These are phyloP conservation scores for Dendrocincla tyrannina DNA, from an alignment of 2,797 vertebrate genomes.

Conservation along the genomic window DNA sequence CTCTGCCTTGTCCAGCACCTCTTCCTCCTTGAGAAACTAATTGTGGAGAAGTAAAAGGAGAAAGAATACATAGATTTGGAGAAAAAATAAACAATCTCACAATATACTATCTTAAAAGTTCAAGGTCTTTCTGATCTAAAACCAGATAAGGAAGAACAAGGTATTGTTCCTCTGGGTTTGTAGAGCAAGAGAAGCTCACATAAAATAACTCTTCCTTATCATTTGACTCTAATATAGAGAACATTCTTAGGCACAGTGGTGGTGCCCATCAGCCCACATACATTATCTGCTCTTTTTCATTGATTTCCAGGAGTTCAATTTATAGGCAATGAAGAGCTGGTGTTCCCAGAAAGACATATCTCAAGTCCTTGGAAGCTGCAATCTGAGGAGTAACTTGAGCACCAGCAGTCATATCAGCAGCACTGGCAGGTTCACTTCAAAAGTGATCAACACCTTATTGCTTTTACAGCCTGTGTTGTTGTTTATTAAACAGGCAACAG, in stretches of 20 bases:
- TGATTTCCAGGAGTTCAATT: neutral
- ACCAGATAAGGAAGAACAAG: neutral
- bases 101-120: neutral
- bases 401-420: neutral
- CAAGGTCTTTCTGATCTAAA: neutral
- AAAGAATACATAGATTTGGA: neutral
- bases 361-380: neutral
- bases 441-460: neutral
- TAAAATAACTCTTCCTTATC: neutral
- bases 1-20: slow-evolving; percentile 48
- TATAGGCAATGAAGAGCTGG: neutral
- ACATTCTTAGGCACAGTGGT: neutral
- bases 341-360: neutral
- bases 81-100: neutral
- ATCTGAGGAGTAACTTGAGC: neutral
- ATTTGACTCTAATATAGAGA: neutral
- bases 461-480: neutral
- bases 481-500: neutral
- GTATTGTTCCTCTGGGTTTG: neutral
- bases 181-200: neutral
- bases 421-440: rapidly evolving
- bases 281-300: neutral
- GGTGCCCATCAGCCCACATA: neutral
- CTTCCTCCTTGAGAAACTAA: slow-evolving; percentile 65
- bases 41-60: neutral